Evolutionary conservation across 2,888 invertebrate genomes (phyloP).

Genomic region (Megaustenia siamemsis): DNA sequence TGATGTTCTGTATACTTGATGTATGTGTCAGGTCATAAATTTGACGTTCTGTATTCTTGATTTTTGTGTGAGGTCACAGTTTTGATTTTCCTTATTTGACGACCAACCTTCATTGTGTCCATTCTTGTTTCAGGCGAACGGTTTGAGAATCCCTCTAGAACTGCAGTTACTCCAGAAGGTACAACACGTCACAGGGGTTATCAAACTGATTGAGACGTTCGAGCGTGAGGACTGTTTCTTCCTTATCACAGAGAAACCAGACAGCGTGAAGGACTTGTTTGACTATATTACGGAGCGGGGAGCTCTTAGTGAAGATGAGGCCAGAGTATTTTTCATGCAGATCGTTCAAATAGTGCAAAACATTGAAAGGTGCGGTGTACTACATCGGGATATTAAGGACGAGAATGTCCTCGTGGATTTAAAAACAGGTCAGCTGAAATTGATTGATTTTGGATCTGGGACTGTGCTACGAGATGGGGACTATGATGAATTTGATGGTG

Average conservation of each 20-base stretch:
- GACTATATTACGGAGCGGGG: slow-evolving; percentile 84
- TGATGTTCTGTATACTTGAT: no score
- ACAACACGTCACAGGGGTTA: slow-evolving; percentile 82
- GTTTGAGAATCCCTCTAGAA: slow-evolving; percentile 83
- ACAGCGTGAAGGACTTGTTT: slow-evolving; percentile 83
- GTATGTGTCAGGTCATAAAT: no score
- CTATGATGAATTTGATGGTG: slow-evolving; percentile 85
- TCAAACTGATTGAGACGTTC: slow-evolving; percentile 83
- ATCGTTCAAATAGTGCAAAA: slow-evolving; percentile 82
- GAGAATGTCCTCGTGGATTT: slow-evolving; percentile 84
- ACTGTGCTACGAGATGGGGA: slow-evolving; percentile 82
- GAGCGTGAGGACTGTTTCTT: slow-evolving; percentile 82
- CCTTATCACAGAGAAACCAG: slow-evolving; percentile 84
- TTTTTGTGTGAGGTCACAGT: no score
- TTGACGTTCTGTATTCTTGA: no score
- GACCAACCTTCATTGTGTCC: neutral
- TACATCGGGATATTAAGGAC: slow-evolving; percentile 84
- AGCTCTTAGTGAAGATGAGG: slow-evolving; percentile 81
- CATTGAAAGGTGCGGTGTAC: slow-evolving; percentile 82
- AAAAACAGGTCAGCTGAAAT: slow-evolving; percentile 82
- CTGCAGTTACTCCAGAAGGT: slow-evolving; percentile 82
- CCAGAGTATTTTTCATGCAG: slow-evolving; percentile 83
- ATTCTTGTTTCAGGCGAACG: slow-evolving; percentile 79
- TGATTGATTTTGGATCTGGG: slow-evolving; percentile 85
- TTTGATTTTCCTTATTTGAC: no score